Conservation (phyloP, 1,140 invertebrate species). For the Drosophila arawakana region DNA sequence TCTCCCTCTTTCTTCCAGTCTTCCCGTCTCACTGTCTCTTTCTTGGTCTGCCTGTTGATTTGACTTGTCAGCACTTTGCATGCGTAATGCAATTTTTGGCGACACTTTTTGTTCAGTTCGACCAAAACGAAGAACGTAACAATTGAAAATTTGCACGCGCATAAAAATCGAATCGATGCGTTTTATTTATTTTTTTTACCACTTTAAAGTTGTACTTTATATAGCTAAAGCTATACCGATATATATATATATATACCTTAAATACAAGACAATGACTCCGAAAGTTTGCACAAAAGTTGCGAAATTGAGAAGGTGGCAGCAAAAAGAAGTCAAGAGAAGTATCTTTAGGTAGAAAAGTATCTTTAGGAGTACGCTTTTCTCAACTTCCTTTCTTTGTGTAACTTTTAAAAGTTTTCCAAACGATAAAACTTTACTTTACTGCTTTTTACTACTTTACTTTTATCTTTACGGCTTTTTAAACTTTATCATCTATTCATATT, state of each 20-base stretch:
- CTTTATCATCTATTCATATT: too few species aligned
- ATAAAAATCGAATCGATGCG: constrained; percentile 61
- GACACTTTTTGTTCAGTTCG: constrained; percentile 30
- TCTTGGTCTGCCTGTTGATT: constrained; percentile 36
- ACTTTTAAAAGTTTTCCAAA: too few species aligned
- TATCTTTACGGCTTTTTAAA: too few species aligned
- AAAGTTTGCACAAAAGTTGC: constrained; percentile 34
- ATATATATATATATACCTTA: constrained; percentile 24
- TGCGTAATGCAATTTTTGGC: constrained; percentile 61
- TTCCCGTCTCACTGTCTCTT: background rate
- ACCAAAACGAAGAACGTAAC: constrained; percentile 6
- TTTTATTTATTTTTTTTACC: constrained; percentile 43
- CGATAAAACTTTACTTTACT: too few species aligned
- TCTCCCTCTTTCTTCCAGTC: too few species aligned
- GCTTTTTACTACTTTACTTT: too few species aligned
- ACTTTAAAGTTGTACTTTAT: constrained; percentile 36
- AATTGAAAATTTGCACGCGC: constrained; percentile 31
- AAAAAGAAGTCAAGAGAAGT: background rate
- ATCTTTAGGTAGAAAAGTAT: background rate
- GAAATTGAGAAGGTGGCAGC: constrained; percentile 27
- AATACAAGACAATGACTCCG: constrained; percentile 31
- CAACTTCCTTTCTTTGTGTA: too few species aligned
- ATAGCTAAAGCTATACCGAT: constrained; percentile 11
- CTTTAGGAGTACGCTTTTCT: background rate
- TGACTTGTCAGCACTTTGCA: constrained; percentile 60